These are phyloP conservation scores for Nasua narica DNA, from an alignment of 2,797 vertebrate species.

Conservation along the genomic window DNA sequence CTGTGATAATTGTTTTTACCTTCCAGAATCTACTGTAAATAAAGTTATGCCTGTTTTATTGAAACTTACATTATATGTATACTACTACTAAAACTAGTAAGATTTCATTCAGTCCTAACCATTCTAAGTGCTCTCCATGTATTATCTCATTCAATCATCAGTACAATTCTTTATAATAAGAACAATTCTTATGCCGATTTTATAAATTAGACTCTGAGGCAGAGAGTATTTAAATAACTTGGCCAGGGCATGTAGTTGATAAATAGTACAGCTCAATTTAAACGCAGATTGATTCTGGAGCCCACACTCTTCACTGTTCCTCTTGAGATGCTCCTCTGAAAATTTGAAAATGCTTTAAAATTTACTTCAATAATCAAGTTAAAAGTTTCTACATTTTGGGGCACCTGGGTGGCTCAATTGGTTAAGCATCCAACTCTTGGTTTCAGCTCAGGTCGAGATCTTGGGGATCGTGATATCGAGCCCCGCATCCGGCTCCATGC, in stretches of 20 bases:
- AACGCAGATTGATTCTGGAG: background rate
- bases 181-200: background rate
- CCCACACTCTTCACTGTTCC: background rate
- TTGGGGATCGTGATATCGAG: background rate
- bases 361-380: background rate
- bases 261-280: background rate
- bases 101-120: background rate
- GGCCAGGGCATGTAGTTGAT: background rate
- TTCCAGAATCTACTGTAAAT: background rate
- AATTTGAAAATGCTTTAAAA: background rate
- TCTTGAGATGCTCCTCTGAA: background rate
- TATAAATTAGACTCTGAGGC: background rate
- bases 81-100: background rate
- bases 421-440: background rate
- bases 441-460: background rate
- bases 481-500: background rate
- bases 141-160: background rate
- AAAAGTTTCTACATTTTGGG: background rate
- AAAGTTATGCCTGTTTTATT: background rate
- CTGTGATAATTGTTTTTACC: background rate
- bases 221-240: background rate
- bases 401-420: background rate
- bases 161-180: background rate
- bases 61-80: background rate
- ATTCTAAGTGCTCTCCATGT: background rate